Conservation (phyloP, 2,797 vertebrate species). For the Crax fasciolata region DNA sequence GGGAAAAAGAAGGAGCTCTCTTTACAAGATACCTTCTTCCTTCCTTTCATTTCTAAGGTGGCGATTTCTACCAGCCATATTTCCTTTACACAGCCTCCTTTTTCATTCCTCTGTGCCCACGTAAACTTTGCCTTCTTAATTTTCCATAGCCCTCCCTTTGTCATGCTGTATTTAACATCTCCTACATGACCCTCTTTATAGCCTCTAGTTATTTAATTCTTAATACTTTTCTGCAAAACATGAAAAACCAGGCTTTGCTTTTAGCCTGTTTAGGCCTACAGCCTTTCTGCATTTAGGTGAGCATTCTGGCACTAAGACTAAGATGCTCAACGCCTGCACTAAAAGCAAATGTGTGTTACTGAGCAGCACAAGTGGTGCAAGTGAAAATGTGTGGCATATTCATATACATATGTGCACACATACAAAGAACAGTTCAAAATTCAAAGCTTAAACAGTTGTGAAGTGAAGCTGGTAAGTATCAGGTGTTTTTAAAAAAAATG, state of each 20-base stretch:
- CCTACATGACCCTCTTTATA: background rate
- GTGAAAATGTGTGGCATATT: background rate
- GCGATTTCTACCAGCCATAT: background rate
- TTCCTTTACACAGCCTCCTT: background rate
- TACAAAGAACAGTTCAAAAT: background rate
- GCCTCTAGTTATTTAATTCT: background rate
- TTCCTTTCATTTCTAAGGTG: background rate
- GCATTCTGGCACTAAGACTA: background rate
- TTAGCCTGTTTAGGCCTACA: background rate
- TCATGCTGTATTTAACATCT: background rate
- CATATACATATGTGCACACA: background rate
- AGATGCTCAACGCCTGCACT: background rate
- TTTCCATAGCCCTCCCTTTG: background rate
- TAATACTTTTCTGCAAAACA: background rate
- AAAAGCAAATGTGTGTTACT: rapidly evolving
- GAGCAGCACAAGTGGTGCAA: background rate
- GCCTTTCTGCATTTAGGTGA: background rate
- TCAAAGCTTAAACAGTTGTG: background rate
- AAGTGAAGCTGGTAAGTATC: background rate
- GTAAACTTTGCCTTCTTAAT: background rate
- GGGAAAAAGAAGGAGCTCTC: background rate
- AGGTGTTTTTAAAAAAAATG: background rate
- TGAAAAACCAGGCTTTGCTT: background rate
- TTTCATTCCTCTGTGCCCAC: background rate
- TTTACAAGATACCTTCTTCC: constrained; percentile 4